Conservation (phyloP, 2,113 vertebrate species). For the Entomyzon cyanotis region DNA sequence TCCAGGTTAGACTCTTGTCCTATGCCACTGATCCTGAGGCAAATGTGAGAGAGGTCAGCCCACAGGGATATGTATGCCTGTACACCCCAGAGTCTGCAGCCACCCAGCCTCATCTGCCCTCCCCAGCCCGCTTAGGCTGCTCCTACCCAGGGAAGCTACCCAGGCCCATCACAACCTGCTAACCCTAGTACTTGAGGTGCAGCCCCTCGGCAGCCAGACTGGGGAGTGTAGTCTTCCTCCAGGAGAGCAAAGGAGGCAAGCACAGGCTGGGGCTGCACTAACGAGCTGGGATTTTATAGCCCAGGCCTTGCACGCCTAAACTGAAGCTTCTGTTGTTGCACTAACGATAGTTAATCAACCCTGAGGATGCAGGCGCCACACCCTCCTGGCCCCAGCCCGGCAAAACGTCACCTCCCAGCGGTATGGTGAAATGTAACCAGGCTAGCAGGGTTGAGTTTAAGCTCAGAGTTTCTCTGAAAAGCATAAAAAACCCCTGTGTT, state of each 20-base stretch:
- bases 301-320: background rate
- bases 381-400: background rate
- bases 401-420: background rate
- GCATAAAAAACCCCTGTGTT: background rate
- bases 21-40: background rate
- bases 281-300: background rate
- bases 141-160: background rate
- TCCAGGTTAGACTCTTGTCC: background rate
- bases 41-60: background rate
- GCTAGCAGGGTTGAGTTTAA: background rate
- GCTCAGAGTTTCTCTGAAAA: background rate
- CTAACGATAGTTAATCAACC: background rate
- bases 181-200: rapidly evolving
- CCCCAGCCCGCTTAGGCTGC: background rate
- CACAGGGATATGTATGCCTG: rapidly evolving
- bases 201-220: background rate
- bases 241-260: background rate
- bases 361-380: background rate
- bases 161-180: background rate
- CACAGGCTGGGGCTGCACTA: rapidly evolving
- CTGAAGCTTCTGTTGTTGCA: background rate
- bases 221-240: rapidly evolving
- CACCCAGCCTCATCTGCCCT: background rate
- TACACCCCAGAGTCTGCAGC: background rate
- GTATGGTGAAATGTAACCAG: background rate